These are phyloP conservation scores for Teleogryllus occipitalis DNA, from an alignment of 1,140 invertebrate genomes.

Conservation along the genomic window DNA sequence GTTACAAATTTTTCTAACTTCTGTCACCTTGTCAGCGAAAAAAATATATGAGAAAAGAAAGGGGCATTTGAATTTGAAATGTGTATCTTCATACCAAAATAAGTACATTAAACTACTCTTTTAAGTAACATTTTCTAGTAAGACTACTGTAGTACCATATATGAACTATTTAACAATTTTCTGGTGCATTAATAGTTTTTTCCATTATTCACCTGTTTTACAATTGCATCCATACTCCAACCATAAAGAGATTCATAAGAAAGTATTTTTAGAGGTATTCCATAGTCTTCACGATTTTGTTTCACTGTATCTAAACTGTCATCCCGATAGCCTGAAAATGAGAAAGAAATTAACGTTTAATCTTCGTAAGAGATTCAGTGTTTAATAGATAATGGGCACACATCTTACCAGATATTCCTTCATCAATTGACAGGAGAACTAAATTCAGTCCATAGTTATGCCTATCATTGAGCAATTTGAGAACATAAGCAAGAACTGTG, in stretches of 20 bases:
- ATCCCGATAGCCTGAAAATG: constrained; percentile 77
- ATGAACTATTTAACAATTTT: neutral
- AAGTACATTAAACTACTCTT: neutral
- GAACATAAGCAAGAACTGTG: constrained; percentile 86
- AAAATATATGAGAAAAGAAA: too few relatives aligned
- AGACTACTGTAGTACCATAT: neutral
- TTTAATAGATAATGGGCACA: neutral
- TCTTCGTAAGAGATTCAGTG: neutral
- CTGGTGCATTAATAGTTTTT: neutral
- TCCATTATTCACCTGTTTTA: constrained; percentile 51
- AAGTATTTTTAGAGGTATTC: constrained; percentile 88
- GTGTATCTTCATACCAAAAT: neutral
- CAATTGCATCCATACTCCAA: constrained; percentile 99
- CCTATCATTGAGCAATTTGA: constrained; percentile 86
- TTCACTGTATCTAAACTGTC: constrained; percentile 97
- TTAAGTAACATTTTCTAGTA: neutral
- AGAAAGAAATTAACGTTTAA: neutral
- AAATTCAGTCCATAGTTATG: constrained; percentile 89
- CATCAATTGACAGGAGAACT: constrained; percentile 92
- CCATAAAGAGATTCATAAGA: constrained; percentile 98
- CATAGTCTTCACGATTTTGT: constrained; percentile 87
- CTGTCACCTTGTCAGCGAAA: too few relatives aligned
- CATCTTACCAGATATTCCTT: constrained; percentile 78
- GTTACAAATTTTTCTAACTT: too few relatives aligned
- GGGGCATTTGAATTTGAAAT: too few relatives aligned